These are phyloP conservation scores for Heterodera carotae DNA, from an alignment of 1,140 invertebrate species.

Conservation along the genomic window DNA sequence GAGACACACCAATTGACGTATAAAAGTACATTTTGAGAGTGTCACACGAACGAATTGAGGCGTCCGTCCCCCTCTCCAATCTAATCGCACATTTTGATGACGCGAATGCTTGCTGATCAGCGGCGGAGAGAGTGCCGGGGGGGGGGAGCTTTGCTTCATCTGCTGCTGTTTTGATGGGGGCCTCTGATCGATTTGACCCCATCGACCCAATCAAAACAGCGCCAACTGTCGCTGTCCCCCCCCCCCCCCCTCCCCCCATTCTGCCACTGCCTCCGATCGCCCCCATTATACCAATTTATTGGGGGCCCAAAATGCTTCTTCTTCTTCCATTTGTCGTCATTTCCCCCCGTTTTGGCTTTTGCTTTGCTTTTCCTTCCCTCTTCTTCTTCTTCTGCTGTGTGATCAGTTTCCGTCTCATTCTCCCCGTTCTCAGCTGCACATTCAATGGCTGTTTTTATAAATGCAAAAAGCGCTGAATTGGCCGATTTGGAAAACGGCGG, in stretches of 20 bases:
- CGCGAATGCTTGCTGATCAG: neutral
- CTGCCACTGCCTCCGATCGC: neutral
- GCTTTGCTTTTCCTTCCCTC: neutral
- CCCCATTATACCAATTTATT: conserved; percentile 14
- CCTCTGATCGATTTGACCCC: conserved; percentile 6
- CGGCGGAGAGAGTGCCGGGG: no score
- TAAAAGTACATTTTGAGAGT: no score
- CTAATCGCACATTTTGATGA: neutral
- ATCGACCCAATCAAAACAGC: no score
- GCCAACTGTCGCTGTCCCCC: neutral
- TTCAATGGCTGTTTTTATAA: conserved; percentile 3
- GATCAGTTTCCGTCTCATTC: neutral
- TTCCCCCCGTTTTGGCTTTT: neutral
- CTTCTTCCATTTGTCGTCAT: neutral
- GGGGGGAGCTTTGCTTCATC: no score
- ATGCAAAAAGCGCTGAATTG: conserved; percentile 16
- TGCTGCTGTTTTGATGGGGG: neutral
- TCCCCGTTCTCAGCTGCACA: neutral
- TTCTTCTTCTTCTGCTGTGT: no score
- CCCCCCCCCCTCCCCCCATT: neutral
- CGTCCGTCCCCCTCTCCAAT: neutral
- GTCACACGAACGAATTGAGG: no score
- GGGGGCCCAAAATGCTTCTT: neutral
- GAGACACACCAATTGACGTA: no score
- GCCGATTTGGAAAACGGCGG: neutral